Evolutionary conservation across 2,888 invertebrate genomes (phyloP), one percentile per base, ranked within the genome.

Genomic region (Callosobruchus maculatus): DNA sequence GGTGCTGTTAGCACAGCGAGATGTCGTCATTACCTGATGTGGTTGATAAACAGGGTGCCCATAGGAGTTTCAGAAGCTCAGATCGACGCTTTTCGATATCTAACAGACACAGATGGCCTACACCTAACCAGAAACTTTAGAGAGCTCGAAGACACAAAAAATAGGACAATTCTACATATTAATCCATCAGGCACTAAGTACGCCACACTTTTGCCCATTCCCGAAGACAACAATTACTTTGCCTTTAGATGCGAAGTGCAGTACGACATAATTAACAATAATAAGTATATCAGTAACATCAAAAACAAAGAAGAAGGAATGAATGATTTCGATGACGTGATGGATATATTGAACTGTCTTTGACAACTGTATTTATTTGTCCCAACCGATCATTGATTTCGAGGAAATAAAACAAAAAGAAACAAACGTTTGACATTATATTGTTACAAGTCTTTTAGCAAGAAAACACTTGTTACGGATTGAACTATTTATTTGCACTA

Each of bases 41-140:
- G 93, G 93, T 77, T 93, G 7, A 86, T 93, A n/a, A 89, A 90
- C 0, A 87, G 93, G 75, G 84, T 85, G 72, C 89, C 91, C 0
- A 84, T 91, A 30, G 90, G 88, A 78, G 90, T 92, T 30, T 89
- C 91, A 3, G 81, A 85, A 2, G 88, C 89, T 30, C 93, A 93
- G 92, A 86, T 91, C 82, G 88, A 88, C 74, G 84, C 87, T 78
- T 90, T 93, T 78, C 89, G 91, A 20, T 88, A 86, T 70, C 79
- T 92, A 7, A 86, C 88, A 82, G 86, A 90, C 73, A 75, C 81
- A 9, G 83, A 85, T 70, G 84, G 83, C 22, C 87, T 89, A 72
- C 89, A 88, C 0, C 88, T 91, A 66, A 77, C 87, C 9, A 81
- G 87, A n/a, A 92, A 92, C 83, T 90, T 84, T 77, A 87, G 92